Base-by-base conservation (phyloP, 2,888 invertebrate genomes). In the Sphinx pinastri region DNA sequence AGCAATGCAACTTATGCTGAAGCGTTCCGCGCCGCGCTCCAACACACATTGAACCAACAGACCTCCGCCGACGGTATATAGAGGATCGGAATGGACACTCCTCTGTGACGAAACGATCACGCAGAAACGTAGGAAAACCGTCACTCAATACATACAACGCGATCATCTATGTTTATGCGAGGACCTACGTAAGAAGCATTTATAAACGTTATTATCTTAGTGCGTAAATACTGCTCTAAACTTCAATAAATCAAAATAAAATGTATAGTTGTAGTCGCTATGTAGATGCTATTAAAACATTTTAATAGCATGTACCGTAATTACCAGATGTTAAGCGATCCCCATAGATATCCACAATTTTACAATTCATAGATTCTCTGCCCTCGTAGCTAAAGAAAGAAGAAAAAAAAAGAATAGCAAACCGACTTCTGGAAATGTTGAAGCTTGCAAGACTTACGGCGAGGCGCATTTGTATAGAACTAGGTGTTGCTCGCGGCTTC, bases 21-120 rank as follows among this genome's bases (percentile, higher is more conserved):
- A 79, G 83, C 84, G 76, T 47, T 73, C 81, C 47, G 74, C 74
- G 78, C 87, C 83, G 84, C 85, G 88, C 84, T 88, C 85, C 67
- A 83, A 82, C 86, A 85, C 88, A 84, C 76, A 85, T 85, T 89
- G 88, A 80, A 79, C 72, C 73, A 74, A 73, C 12, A 45, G 49
- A 16, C 67, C 58, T 67, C 52, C 47, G 19, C 7, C 51, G 49
- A 31, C 59, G 19, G 52, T 45, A 67, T 86, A 84, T 84, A 85
- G 76, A 79, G 75, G 75, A 13, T 31, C 49, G 58, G 68, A 71
- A 72, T 70, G 69, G 75, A 75, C 75, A 77, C 79, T 74, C 74
- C 74, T 72, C 71, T 71, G 68, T 78, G 80, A 77, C 80, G 81
- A 77, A 72, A 77, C 67, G 68, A 71, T 74, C 25, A 77, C 75